Conservation (phyloP, 2,888 invertebrate genomes). For the Dyspetes luteomarginatus region DNA sequence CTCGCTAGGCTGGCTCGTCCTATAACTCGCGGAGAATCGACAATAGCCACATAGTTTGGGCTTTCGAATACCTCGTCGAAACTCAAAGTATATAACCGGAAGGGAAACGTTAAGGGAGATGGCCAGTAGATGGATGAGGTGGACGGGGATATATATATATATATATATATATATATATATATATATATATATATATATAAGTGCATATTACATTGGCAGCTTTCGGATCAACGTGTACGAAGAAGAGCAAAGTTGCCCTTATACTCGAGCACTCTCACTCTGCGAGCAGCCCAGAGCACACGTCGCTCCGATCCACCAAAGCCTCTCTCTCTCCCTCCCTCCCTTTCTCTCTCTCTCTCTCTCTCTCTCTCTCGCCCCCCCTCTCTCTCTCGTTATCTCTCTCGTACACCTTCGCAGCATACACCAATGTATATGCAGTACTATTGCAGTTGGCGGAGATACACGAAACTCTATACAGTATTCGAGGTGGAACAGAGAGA, state of each 20-base stretch:
- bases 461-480: background rate
- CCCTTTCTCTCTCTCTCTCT: no score
- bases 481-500: background rate
- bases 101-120: constrained; percentile 33
- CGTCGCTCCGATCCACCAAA: background rate
- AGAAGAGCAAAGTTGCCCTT: constrained; percentile 24
- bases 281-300: constrained; percentile 10
- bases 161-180: background rate
- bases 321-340: no score
- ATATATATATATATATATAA: background rate
- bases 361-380: no score
- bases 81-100: constrained; percentile 42
- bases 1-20: background rate
- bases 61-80: constrained; percentile 28
- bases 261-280: constrained; percentile 28
- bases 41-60: constrained; percentile 14
- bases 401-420: constrained; percentile 6
- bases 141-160: background rate
- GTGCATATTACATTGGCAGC: constrained; percentile 5
- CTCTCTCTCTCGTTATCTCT: no score
- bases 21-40: background rate
- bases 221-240: constrained; percentile 37
- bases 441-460: background rate
- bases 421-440: constrained; percentile 13
- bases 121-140: constrained; percentile 8